These are phyloP conservation scores for Drosophila stalkeri DNA, from an alignment of 2,888 invertebrate species.

Conservation along the genomic window DNA sequence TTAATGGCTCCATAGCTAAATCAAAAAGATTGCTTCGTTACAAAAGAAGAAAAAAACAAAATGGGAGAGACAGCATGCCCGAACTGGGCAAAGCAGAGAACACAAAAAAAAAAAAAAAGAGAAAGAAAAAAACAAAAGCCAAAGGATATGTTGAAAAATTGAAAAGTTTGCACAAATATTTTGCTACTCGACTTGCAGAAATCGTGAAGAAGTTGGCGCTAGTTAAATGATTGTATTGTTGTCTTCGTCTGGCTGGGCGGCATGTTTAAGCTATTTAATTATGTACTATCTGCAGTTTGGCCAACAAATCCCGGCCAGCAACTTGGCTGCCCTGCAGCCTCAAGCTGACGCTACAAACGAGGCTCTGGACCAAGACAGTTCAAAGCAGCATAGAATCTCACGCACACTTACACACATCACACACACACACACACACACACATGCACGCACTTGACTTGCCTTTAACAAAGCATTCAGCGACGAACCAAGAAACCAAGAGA, in stretches of 20 bases:
- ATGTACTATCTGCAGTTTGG: conserved; percentile 63
- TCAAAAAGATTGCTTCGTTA: conserved; percentile 68
- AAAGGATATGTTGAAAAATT: conserved; percentile 44
- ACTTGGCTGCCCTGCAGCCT: conserved; percentile 52
- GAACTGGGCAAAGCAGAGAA: not conserved
- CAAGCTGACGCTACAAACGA: conserved; percentile 15
- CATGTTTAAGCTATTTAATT: conserved; percentile 71
- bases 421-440: conserved; percentile 20
- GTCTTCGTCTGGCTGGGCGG: conserved; percentile 34
- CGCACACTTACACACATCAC: conserved; percentile 19
- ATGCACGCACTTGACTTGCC: conserved; percentile 35
- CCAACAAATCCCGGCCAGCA: conserved; percentile 47
- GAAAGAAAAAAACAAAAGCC: not conserved
- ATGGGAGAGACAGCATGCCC: not conserved
- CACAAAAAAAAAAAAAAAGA: conserved; percentile 4
- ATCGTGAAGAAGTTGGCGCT: conserved; percentile 53
- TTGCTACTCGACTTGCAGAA: conserved; percentile 64
- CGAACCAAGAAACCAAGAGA: conserved; percentile 2
- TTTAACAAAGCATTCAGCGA: conserved; percentile 35
- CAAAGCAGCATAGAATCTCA: conserved; percentile 28
- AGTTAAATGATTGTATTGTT: conserved; percentile 56
- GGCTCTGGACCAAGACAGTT: conserved; percentile 44
- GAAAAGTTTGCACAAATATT: conserved; percentile 71
- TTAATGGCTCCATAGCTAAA: conserved; percentile 75
- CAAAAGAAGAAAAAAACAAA: conserved; percentile 27